Evolutionary conservation across 2,797 vertebrate genomes (phyloP).

Genomic region (Falco novaeseelandiae): DNA sequence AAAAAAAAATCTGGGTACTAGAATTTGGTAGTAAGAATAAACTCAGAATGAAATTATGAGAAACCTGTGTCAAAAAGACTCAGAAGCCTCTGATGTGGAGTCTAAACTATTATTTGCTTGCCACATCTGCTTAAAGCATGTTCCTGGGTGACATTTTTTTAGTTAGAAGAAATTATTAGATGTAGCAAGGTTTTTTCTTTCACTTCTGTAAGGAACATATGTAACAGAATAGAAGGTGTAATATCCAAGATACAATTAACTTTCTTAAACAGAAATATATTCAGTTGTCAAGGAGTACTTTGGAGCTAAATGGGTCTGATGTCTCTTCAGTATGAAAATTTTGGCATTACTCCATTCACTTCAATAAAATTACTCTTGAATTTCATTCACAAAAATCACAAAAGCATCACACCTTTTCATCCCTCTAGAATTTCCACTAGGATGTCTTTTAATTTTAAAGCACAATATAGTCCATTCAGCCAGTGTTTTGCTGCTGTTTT

Average conservation of each 20-base stretch:
- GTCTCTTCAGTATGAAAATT: neutral
- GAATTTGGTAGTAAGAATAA: neutral
- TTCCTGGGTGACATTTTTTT: neutral
- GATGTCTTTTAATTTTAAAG: neutral
- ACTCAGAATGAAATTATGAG: neutral
- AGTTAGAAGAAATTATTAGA: neutral
- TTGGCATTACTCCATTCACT: neutral
- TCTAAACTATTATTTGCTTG: neutral
- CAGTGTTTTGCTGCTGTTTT: neutral
- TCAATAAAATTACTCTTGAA: neutral
- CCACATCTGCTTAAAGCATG: neutral
- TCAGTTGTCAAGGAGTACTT: neutral
- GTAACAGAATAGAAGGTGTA: neutral
- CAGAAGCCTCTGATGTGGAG: neutral
- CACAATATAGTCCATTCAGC: neutral
- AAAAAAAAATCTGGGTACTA: neutral
- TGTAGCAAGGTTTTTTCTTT: neutral
- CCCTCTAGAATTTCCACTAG: neutral
- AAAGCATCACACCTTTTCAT: neutral
- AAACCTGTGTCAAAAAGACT: neutral
- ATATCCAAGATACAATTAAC: neutral
- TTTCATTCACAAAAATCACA: neutral
- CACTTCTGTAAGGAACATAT: neutral
- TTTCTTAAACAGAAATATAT: neutral
- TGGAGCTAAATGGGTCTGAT: neutral